Evolutionary conservation across 2,113 vertebrate genomes (phyloP).

Genomic region (Passer domesticus): DNA sequence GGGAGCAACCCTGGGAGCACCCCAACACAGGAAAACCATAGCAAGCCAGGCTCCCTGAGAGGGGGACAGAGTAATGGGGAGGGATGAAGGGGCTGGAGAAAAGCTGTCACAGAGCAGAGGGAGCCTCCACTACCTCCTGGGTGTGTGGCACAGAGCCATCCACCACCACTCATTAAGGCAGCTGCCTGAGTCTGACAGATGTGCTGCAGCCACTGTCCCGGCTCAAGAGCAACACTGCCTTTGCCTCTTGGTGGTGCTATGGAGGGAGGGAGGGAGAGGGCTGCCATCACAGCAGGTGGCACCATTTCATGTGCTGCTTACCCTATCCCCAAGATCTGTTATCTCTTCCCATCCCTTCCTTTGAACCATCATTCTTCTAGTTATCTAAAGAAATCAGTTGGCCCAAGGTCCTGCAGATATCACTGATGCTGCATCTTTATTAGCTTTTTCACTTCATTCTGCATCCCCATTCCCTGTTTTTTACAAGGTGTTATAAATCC

Average conservation of each 20-base stretch:
- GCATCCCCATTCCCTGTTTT: neutral
- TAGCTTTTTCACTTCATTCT: neutral
- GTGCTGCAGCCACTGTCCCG: neutral
- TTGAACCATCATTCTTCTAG: neutral
- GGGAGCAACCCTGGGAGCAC: neutral
- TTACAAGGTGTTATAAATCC: slow-evolving; percentile 37
- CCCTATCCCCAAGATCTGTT: neutral
- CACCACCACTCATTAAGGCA: neutral
- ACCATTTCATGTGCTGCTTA: neutral
- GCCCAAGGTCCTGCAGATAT: neutral
- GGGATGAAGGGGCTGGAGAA: neutral
- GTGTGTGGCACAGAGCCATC: neutral
- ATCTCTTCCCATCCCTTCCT: neutral
- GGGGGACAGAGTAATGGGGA: neutral
- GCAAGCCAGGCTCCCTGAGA: neutral
- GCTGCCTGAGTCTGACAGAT: neutral
- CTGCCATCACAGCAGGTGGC: neutral
- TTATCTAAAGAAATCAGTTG: neutral
- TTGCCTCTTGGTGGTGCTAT: neutral
- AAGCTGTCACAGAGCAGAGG: neutral
- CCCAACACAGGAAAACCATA: accelerated
- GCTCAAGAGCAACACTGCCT: neutral
- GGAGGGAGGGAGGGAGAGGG: neutral
- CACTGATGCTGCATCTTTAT: slow-evolving; percentile 29
- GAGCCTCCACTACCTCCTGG: neutral